Conservation (phyloP, 2,113 vertebrate genomes). For the Propithecus coquereli region DNA sequence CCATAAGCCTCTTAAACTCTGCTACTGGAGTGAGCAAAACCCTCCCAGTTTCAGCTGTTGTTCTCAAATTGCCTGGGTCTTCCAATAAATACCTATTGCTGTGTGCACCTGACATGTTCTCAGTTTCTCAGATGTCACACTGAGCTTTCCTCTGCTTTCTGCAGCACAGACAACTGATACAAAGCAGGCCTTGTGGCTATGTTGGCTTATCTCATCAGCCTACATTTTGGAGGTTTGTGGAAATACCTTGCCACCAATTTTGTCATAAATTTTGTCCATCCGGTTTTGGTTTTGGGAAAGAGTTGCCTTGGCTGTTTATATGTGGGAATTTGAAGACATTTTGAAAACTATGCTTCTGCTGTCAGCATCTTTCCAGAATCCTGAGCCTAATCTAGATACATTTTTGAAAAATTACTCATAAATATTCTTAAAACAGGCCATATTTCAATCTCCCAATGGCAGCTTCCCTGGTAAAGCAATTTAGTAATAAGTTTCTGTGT, state of each 20-base stretch:
- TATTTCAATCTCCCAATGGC: not conserved
- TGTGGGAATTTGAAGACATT: not conserved
- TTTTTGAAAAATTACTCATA: not conserved
- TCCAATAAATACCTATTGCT: not conserved
- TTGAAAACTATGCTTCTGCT: not conserved
- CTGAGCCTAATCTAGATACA: not conserved
- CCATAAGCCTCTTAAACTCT: rapidly evolving
- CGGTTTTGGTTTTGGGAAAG: not conserved
- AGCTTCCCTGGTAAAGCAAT: not conserved
- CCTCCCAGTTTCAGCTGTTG: not conserved
- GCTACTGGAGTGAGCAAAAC: not conserved
- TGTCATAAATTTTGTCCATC: not conserved
- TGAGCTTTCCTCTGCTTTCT: not conserved
- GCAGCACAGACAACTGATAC: not conserved
- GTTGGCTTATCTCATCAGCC: not conserved
- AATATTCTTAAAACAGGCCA: not conserved
- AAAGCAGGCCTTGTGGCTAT: no score
- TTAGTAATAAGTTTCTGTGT: not conserved
- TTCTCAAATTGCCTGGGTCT: not conserved
- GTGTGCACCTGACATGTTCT: not conserved
- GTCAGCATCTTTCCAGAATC: not conserved
- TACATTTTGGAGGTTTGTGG: no score
- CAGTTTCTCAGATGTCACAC: not conserved
- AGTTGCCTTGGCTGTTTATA: not conserved
- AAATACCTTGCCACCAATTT: not conserved